phyloP scores from a whole-genome alignment of 1,140 invertebrate genomes.

The Nasonia giraulti region DNA sequence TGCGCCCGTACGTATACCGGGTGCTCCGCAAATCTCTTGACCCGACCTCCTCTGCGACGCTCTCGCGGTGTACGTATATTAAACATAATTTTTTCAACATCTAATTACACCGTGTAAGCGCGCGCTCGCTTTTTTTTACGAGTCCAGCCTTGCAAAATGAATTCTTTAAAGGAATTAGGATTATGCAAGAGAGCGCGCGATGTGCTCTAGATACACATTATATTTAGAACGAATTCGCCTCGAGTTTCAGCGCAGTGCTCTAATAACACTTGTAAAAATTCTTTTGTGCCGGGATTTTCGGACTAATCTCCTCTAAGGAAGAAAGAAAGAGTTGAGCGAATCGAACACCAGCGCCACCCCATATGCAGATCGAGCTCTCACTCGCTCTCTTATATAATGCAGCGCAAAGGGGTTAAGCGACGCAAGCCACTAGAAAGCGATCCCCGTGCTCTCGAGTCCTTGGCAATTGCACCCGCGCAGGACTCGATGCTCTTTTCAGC shows the following conservation, averaged over 20 bases:
- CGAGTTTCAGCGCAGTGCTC: too few relatives aligned
- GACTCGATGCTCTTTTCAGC: slow-evolving; percentile 58
- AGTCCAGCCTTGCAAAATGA: too few relatives aligned
- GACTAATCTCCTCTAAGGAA: neutral
- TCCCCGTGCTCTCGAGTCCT: slow-evolving; percentile 56
- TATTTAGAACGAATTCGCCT: neutral
- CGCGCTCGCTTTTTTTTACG: too few relatives aligned
- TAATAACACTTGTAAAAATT: slow-evolving; percentile 5
- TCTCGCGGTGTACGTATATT: neutral
- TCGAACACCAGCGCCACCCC: slow-evolving; percentile 13
- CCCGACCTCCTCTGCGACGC: neutral
- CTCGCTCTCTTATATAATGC: neutral
- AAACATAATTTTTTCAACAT: neutral
- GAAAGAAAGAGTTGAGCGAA: neutral
- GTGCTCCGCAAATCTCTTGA: slow-evolving; percentile 59
- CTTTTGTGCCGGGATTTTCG: neutral
- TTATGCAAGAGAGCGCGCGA: too few relatives aligned
- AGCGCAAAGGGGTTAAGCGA: slow-evolving; percentile 69
- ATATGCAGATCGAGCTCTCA: neutral
- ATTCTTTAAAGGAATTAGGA: neutral
- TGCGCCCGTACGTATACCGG: slow-evolving; percentile 58
- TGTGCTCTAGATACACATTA: too few relatives aligned
- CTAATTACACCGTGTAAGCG: neutral
- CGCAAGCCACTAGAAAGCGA: slow-evolving; percentile 71
- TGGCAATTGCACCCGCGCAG: slow-evolving; percentile 54